Percentiles rank a stretch among this genome's conserved stretches.
phyloP scores from a whole-genome alignment of 1,140 invertebrate genomes.

The Popillia japonica region DNA sequence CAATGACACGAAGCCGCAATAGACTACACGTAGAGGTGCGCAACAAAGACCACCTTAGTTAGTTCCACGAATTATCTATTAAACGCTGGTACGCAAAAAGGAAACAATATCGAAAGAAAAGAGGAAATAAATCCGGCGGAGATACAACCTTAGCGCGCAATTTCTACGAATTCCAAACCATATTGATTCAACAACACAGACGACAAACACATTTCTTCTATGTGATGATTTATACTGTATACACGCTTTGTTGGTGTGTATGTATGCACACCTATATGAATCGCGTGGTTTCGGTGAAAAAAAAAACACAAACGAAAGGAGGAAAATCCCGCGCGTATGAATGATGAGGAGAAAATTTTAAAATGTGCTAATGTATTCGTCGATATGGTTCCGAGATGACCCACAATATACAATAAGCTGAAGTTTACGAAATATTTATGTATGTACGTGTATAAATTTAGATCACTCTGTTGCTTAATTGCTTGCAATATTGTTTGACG shows the following conservation, averaged over 20 bases:
- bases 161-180: constrained; percentile 25
- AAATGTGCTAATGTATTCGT: constrained; percentile 14
- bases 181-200: constrained; percentile 20
- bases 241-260: not conserved
- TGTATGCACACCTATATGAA: not conserved
- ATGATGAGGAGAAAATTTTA: not conserved
- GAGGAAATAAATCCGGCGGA: constrained; percentile 14
- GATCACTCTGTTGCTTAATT: not conserved
- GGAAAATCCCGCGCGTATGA: constrained; percentile 17
- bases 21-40: not conserved
- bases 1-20: not conserved
- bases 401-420: constrained; percentile 9
- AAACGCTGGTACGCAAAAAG: not conserved
- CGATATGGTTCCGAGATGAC: constrained; percentile 14
- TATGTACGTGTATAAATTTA: not conserved
- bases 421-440: not conserved
- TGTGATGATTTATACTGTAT: constrained; percentile 12
- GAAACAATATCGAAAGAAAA: constrained; percentile 26
- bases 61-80: constrained; percentile 24
- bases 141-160: not conserved
- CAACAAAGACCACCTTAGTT: constrained; percentile 1
- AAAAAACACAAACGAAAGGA: not conserved
- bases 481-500: not conserved
- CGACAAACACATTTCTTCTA: constrained; percentile 13
- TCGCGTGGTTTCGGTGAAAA: not conserved